A percentile compares a stretch with the other conserved stretches of the same genome.
Conservation (phyloP, 1,140 invertebrate species). For the Drosophila tristis region DNA sequence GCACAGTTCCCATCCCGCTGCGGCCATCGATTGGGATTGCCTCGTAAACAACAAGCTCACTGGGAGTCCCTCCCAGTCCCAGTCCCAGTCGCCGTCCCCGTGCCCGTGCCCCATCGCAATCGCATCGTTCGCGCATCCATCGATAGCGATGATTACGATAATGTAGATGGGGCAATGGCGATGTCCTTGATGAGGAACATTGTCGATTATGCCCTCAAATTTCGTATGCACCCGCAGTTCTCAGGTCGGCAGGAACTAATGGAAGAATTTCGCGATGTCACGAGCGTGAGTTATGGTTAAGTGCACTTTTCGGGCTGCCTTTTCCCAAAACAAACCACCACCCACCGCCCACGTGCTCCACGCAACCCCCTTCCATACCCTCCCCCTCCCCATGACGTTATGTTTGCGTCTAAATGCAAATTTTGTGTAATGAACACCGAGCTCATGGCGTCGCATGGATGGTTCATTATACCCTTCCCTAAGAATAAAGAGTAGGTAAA, state of each 20-base stretch:
- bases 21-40: constrained; percentile 12
- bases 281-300: constrained; percentile 77
- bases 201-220: constrained; percentile 34
- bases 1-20: not conserved
- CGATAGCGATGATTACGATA: constrained; percentile 50
- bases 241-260: constrained; percentile 55
- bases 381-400: constrained; percentile 5
- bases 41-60: constrained; percentile 57
- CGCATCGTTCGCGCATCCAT: constrained; percentile 40
- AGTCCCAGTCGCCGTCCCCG: no score
- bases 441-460: constrained; percentile 24
- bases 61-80: constrained; percentile 36
- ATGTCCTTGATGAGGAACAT: constrained; percentile 44
- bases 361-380: not conserved
- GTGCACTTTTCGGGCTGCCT: constrained; percentile 69
- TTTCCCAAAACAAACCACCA: constrained; percentile 4
- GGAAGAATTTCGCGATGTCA: constrained; percentile 67
- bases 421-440: constrained; percentile 74
- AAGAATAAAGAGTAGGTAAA: no score
- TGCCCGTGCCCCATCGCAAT: constrained; percentile 20
- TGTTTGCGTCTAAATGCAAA: constrained; percentile 77
- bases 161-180: constrained; percentile 21
- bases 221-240: constrained; percentile 62
- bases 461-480: constrained; percentile 49
- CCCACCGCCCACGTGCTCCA: constrained; percentile 1